These are phyloP conservation scores for Rhagonycha fulva DNA, from an alignment of 2,888 invertebrate species.

Conservation along the genomic window DNA sequence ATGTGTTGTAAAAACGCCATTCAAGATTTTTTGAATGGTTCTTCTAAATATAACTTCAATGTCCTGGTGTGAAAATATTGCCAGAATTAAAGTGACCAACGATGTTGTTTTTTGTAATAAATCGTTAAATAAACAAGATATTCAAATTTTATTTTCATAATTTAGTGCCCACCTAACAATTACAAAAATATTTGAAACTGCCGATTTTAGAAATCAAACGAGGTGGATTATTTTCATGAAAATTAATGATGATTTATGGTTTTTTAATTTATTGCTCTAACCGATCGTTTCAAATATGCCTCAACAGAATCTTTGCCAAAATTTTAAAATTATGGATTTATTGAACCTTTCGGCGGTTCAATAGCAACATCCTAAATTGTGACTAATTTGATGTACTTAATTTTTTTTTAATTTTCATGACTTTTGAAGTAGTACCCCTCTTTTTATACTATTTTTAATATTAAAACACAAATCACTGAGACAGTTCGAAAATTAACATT, in stretches of 20 bases:
- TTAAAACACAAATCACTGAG: background rate
- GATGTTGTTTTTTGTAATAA: background rate
- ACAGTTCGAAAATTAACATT: background rate
- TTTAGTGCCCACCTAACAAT: background rate
- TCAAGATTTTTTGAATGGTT: constrained; percentile 30
- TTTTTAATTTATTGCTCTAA: background rate
- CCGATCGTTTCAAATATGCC: background rate
- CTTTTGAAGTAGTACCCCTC: background rate
- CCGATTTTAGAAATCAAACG: background rate
- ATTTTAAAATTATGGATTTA: background rate
- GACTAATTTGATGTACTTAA: background rate
- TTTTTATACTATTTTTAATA: background rate
- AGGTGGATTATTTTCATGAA: background rate
- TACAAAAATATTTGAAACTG: background rate
- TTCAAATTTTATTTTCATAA: background rate
- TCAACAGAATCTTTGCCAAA: background rate
- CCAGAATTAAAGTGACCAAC: constrained; percentile 5
- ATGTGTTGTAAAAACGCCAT: constrained; percentile 20
- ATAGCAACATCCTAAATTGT: background rate
- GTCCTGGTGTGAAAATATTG: constrained; percentile 29
- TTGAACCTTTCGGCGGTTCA: background rate
- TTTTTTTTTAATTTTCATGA: background rate
- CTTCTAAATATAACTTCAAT: constrained; percentile 28
- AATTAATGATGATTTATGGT: background rate
- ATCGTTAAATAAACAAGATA: background rate